Evolutionary conservation across 2,113 vertebrate species (phyloP).

Genomic region (Pedionomus torquatus): DNA sequence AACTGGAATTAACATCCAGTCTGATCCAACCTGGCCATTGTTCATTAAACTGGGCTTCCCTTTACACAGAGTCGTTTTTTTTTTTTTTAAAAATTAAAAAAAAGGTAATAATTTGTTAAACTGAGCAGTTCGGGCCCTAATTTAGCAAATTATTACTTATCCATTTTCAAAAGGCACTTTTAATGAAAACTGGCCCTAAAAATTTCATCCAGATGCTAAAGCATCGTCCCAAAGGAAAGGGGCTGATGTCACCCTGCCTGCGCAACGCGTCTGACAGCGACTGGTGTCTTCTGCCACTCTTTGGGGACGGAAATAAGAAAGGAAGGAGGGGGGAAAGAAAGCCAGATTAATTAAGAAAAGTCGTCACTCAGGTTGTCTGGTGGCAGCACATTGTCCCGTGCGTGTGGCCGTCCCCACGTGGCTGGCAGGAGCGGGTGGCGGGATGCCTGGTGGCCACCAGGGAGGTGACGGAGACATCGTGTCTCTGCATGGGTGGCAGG

Average conservation of each 20-base stretch:
- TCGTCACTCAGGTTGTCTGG: background rate
- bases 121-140: background rate
- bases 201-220: background rate
- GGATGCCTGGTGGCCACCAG: background rate
- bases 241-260: background rate
- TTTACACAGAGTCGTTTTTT: background rate
- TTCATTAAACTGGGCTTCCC: background rate
- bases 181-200: slow-evolving; percentile 13
- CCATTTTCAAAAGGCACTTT: slow-evolving; percentile 40
- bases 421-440: background rate
- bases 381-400: accelerated
- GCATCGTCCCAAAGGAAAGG: background rate
- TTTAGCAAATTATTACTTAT: slow-evolving; percentile 55
- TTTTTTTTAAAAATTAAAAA: background rate
- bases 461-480: background rate
- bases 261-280: background rate
- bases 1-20: background rate
- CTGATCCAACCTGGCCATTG: background rate
- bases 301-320: background rate
- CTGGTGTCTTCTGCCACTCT: background rate
- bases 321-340: background rate
- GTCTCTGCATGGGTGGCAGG: background rate
- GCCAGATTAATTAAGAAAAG: background rate
- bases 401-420: accelerated
- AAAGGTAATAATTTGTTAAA: slow-evolving; percentile 21